Conservation (phyloP, 2,888 invertebrate genomes). For the Lycia hirtaria region DNA sequence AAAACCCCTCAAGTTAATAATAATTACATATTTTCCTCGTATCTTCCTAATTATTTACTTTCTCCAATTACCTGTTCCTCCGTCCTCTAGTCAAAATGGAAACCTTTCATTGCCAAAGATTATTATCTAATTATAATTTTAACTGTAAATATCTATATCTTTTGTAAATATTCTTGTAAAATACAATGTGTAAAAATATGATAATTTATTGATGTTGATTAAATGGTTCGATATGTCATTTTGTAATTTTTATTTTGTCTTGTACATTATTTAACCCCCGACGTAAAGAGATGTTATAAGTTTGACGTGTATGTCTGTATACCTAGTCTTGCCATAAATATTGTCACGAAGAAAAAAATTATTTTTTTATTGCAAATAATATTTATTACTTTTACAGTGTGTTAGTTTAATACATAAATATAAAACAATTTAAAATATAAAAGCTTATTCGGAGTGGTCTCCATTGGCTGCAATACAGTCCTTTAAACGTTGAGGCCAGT, state of each 20-base stretch:
- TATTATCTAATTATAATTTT: neutral
- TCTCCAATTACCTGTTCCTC: neutral
- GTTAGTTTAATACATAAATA: too few relatives aligned
- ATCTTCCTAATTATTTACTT: neutral
- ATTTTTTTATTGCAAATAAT: too few relatives aligned
- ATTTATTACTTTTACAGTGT: too few relatives aligned
- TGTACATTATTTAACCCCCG: neutral
- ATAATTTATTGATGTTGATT: conserved; percentile 24
- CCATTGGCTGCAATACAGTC: too few relatives aligned
- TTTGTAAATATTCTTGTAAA: conserved; percentile 45
- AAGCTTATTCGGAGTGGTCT: too few relatives aligned
- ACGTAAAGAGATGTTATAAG: too few relatives aligned
- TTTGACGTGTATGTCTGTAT: too few relatives aligned
- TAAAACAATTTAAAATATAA: too few relatives aligned
- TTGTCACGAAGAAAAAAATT: too few relatives aligned
- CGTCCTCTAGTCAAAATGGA: neutral
- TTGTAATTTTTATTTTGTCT: neutral
- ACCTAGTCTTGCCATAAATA: too few relatives aligned
- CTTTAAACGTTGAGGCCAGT: too few relatives aligned
- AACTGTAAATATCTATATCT: conserved; percentile 1
- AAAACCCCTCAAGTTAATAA: too few relatives aligned
- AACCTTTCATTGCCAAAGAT: conserved; percentile 18
- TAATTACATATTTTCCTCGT: neutral
- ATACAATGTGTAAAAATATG: conserved; percentile 46
- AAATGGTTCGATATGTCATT: conserved; percentile 20